Evolutionary conservation across 2,113 vertebrate genomes (phyloP), one percentile per base, ranked within the genome.

Genomic region (Entosphenus tridentatus): DNA sequence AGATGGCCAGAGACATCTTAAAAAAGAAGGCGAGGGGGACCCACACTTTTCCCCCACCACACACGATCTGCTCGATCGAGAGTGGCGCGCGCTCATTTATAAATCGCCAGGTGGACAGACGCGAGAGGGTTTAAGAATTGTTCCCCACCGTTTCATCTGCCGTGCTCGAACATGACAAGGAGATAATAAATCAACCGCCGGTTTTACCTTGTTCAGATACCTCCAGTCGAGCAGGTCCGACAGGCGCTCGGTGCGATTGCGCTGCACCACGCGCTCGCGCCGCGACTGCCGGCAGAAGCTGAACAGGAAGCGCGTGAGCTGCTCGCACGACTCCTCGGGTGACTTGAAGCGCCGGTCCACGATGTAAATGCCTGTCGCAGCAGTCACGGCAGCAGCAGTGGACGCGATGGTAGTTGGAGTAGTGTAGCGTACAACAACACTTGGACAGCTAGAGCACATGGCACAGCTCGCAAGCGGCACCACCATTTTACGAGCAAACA

Each of bases 261-360:
- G 80, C 74, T 95, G 89, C 72, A 95, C 87, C 77, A 95, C 92
- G 58, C 88, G 79, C 79, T 93, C 87, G 3, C 89, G 81, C 2
- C 88, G 83, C 71, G 84, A 87, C 79, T 92, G 89, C 79, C 89
- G 89, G 73, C 87, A 92, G 78, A 95, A 93, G 78, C 85, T 85
- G 78, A 85, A 89, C 72, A 93, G 83, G 83, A 86, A 93, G 72
- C 87, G 85, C 1, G 89, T 93, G 74, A 95, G 83, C 80, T 95
- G 89, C 68, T 90, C 88, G 67, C 89, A 93, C 0, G 89, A 93
- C 68, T 92, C 89, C 2, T 93, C 89, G n/a, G 88, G 79, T 2
- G 81, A 81, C 8, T 86, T 82, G 75, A 79, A 89, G 56, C 87
- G 77, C 3, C 89, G 81, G 70, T 95, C 89, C 71, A 93, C 77